Conservation (phyloP, 1,140 invertebrate genomes). For the Euura lappo region DNA sequence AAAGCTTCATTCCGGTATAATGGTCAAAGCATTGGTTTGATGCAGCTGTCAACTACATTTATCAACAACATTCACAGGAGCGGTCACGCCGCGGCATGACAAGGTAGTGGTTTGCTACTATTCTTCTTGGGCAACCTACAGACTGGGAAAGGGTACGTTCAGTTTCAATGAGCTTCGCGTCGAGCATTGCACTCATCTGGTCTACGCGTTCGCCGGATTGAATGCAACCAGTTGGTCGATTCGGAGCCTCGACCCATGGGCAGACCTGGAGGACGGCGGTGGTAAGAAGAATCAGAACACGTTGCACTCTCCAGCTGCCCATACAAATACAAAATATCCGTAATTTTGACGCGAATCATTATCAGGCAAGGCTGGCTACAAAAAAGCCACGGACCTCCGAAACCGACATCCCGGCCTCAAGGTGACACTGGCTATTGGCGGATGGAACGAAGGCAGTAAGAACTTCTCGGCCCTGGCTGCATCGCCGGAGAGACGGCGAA, state of each 20-base stretch:
- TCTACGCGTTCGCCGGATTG: slow-evolving; percentile 87
- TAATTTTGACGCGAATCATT: not conserved
- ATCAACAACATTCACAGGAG: not conserved
- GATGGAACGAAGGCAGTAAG: slow-evolving; percentile 85
- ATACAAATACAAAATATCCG: slow-evolving; percentile 10
- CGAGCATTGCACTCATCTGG: slow-evolving; percentile 83
- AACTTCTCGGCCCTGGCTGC: slow-evolving; percentile 81
- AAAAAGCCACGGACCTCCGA: slow-evolving; percentile 71
- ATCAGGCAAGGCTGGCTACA: slow-evolving; percentile 70
- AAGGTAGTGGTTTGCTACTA: slow-evolving; percentile 82
- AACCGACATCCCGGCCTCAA: slow-evolving; percentile 76
- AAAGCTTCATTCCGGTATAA: too few species aligned
- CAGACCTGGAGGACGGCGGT: slow-evolving; percentile 77
- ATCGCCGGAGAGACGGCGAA: slow-evolving; percentile 60
- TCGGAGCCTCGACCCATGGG: slow-evolving; percentile 72
- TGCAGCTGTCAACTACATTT: too few species aligned
- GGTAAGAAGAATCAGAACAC: slow-evolving; percentile 53
- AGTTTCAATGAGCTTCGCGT: slow-evolving; percentile 75
- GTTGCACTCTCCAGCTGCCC: too few species aligned
- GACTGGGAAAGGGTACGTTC: slow-evolving; percentile 69
- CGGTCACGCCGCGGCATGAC: slow-evolving; percentile 47
- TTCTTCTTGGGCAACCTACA: slow-evolving; percentile 79
- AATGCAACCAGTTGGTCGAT: slow-evolving; percentile 71
- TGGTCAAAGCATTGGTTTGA: too few species aligned
- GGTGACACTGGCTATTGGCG: slow-evolving; percentile 81